These are phyloP conservation scores for Chymomyza fuscimana DNA, from an alignment of 2,888 invertebrate species.

Conservation along the genomic window DNA sequence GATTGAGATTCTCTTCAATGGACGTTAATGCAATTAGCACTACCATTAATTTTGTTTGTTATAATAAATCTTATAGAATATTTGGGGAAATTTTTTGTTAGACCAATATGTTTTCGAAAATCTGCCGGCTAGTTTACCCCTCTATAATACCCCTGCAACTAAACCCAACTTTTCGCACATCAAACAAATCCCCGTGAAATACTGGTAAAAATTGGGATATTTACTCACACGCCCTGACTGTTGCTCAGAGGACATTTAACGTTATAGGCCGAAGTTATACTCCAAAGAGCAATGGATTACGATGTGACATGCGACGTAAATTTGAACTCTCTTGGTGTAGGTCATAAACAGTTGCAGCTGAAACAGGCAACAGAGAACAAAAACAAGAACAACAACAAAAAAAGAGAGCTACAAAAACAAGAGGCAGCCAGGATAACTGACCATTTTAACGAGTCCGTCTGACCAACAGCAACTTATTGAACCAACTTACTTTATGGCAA, in stretches of 20 bases:
- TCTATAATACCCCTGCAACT: neutral
- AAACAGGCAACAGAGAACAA: neutral
- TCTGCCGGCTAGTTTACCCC: neutral
- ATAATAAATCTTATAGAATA: too few relatives aligned
- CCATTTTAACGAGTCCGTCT: slow-evolving; percentile 56
- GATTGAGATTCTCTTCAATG: too few relatives aligned
- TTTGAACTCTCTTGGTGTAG: slow-evolving; percentile 63
- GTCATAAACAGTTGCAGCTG: slow-evolving; percentile 68
- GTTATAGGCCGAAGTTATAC: neutral
- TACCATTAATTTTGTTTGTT: too few relatives aligned
- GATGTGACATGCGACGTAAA: slow-evolving; percentile 5
- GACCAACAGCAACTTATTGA: slow-evolving; percentile 61
- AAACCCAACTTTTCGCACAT: too few relatives aligned
- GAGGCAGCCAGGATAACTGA: slow-evolving; percentile 20
- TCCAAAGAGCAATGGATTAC: neutral
- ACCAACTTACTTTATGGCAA: slow-evolving; percentile 49
- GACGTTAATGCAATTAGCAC: too few relatives aligned
- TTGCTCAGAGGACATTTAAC: neutral
- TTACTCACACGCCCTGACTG: neutral
- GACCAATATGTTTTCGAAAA: too few relatives aligned
- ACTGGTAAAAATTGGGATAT: neutral
- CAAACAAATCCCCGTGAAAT: neutral
- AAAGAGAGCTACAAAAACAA: neutral
- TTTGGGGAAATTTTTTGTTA: too few relatives aligned
- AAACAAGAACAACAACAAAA: neutral